Percentiles rank a stretch among this genome's conserved stretches.
These are phyloP conservation scores for Anoplopoma fimbria DNA, from an alignment of 2,113 vertebrate genomes.

Conservation along the genomic window DNA sequence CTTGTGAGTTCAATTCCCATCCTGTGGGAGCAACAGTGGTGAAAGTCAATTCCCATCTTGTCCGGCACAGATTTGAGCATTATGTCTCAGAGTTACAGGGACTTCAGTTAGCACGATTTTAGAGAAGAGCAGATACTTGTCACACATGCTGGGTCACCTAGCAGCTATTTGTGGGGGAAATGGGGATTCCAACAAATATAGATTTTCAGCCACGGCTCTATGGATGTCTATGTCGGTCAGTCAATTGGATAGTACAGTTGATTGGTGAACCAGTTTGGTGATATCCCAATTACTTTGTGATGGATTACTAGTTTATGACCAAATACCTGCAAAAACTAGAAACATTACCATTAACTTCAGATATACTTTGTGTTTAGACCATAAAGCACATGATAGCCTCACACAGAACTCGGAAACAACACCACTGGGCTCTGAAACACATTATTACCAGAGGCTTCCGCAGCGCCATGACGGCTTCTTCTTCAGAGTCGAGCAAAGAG, in stretches of 20 bases:
- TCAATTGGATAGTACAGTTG: background rate
- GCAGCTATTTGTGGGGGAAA: constrained; percentile 34
- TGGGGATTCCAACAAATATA: constrained; percentile 21
- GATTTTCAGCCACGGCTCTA: constrained; percentile 19
- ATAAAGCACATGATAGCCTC: background rate
- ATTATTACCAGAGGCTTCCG: background rate
- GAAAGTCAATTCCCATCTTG: constrained; percentile 66
- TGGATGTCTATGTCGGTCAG: background rate
- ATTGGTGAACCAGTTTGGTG: background rate
- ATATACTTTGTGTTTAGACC: background rate
- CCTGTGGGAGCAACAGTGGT: constrained; percentile 60
- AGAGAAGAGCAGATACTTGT: constrained; percentile 66
- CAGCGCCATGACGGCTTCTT: too few relatives aligned
- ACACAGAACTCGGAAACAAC: background rate
- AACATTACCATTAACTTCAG: background rate
- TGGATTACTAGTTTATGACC: background rate
- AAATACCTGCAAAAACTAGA: background rate
- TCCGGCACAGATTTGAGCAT: constrained; percentile 63
- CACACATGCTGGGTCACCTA: constrained; percentile 57
- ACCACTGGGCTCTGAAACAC: background rate
- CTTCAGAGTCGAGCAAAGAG: background rate
- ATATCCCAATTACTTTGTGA: background rate
- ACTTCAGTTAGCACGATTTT: constrained; percentile 63
- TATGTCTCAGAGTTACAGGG: constrained; percentile 48
- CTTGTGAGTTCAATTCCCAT: constrained; percentile 44